These are phyloP conservation scores for Benthosema pterotum DNA, from an alignment of 2,797 vertebrate species.

Conservation along the genomic window DNA sequence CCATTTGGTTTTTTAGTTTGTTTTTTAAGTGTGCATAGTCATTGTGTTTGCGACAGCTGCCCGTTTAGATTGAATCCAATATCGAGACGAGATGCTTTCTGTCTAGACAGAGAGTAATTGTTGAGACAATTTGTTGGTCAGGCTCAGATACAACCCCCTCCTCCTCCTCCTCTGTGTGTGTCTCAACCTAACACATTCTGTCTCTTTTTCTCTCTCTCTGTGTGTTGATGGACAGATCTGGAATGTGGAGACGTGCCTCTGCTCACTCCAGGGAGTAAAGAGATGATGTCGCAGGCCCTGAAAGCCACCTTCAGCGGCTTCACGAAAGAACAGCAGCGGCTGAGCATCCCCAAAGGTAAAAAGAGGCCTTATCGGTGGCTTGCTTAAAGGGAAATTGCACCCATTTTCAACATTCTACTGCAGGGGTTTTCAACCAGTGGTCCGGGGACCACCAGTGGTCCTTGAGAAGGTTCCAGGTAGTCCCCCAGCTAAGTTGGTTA, in stretches of 20 bases:
- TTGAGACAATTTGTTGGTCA: conserved; percentile 54
- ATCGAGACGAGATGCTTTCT: conserved; percentile 42
- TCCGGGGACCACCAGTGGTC: too few species aligned
- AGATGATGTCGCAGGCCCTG: conserved; percentile 99
- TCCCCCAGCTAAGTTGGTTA: too few species aligned
- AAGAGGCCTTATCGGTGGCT: too few species aligned
- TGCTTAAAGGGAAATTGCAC: too few species aligned
- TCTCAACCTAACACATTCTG: not conserved
- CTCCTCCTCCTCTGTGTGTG: not conserved
- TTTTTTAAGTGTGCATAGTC: not conserved
- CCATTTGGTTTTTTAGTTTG: too few species aligned
- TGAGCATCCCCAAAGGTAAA: conserved; percentile 96
- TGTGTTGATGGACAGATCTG: conserved; percentile 87
- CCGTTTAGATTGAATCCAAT: conserved; percentile 44
- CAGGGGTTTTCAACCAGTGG: too few species aligned
- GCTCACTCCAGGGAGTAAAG: conserved; percentile 97
- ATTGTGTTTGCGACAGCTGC: conserved; percentile 24
- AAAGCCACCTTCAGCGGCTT: conserved; percentile 98
- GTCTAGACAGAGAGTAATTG: conserved; percentile 62
- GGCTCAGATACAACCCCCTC: conserved; percentile 24
- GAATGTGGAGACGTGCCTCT: conserved; percentile 97
- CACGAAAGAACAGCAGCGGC: conserved; percentile 93
- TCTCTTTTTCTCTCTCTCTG: conserved; percentile 20
- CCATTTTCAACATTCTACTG: too few species aligned
- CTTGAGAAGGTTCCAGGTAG: too few species aligned